Evolutionary conservation across 2,113 vertebrate genomes (phyloP).

Genomic region (Odocoileus hemionus): DNA sequence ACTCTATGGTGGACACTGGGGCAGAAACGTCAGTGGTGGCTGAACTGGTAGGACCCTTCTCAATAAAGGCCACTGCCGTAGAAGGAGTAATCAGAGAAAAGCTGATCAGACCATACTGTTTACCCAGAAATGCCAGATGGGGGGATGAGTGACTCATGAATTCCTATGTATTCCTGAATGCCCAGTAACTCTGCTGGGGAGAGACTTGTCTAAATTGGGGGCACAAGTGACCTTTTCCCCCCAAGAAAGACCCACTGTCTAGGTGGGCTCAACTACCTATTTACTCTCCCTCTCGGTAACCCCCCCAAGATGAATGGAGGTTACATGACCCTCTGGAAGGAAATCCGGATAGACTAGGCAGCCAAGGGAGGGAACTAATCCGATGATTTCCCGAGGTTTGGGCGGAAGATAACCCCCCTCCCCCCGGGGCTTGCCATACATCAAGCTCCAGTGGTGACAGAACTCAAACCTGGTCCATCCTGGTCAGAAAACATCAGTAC

Average conservation of each 20-base stretch:
- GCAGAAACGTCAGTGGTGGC: neutral
- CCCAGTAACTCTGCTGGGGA: neutral
- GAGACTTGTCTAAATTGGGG: neutral
- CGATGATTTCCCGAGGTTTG: accelerated
- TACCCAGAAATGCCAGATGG: neutral
- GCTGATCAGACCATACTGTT: neutral
- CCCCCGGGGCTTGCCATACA: accelerated
- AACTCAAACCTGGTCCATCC: neutral
- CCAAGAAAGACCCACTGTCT: neutral
- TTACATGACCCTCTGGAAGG: neutral
- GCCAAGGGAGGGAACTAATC: neutral
- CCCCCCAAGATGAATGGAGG: neutral
- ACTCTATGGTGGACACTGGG: neutral
- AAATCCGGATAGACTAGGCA: neutral
- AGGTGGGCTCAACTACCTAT: neutral
- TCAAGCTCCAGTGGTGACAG: neutral
- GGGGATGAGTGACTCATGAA: neutral
- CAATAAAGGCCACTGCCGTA: neutral
- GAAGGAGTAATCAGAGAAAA: neutral
- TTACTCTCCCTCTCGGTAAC: neutral
- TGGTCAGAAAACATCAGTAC: neutral
- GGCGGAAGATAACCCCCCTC: neutral
- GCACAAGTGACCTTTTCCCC: neutral
- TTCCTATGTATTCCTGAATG: neutral
- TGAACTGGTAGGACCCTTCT: neutral